Percentiles rank a stretch among this genome's conserved stretches.
phyloP scores from a whole-genome alignment of 2,888 invertebrate genomes.

The Drosophila stalkeri region DNA sequence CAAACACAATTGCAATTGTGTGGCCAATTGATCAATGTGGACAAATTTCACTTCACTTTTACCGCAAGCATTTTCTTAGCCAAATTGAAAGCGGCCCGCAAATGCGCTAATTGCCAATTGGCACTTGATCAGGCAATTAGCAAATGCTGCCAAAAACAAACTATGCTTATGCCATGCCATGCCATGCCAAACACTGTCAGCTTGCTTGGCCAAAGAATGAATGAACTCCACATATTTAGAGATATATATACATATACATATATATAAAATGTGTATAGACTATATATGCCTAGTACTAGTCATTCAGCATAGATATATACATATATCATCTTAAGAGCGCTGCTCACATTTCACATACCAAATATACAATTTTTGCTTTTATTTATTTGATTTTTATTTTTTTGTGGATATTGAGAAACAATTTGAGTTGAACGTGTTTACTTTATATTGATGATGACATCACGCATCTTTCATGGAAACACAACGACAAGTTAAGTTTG shows the following conservation, averaged over 20 bases:
- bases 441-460: conserved; percentile 63
- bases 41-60: conserved; percentile 69
- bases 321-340: conserved; percentile 7
- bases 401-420: conserved; percentile 44
- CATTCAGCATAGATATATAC: conserved; percentile 5
- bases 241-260: not conserved
- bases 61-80: conserved; percentile 58
- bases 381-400: conserved; percentile 33
- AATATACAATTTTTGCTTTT: conserved; percentile 8
- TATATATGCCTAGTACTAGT: not conserved
- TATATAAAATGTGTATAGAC: not conserved
- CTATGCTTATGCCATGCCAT: conserved; percentile 22
- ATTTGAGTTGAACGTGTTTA: conserved; percentile 43
- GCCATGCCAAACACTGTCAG: conserved; percentile 40
- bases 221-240: conserved; percentile 3
- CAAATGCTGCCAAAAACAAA: conserved; percentile 27
- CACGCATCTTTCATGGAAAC: conserved; percentile 59
- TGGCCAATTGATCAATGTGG: conserved; percentile 43
- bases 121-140: conserved; percentile 33
- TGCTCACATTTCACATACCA: conserved; percentile 19
- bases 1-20: conserved; percentile 52
- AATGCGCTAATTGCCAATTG: conserved; percentile 45
- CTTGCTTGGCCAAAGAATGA: conserved; percentile 42
- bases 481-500: conserved; percentile 40
- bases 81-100: conserved; percentile 62